Evolutionary conservation across 1,140 invertebrate species (phyloP).

Genomic region (Adelges cooleyi): DNA sequence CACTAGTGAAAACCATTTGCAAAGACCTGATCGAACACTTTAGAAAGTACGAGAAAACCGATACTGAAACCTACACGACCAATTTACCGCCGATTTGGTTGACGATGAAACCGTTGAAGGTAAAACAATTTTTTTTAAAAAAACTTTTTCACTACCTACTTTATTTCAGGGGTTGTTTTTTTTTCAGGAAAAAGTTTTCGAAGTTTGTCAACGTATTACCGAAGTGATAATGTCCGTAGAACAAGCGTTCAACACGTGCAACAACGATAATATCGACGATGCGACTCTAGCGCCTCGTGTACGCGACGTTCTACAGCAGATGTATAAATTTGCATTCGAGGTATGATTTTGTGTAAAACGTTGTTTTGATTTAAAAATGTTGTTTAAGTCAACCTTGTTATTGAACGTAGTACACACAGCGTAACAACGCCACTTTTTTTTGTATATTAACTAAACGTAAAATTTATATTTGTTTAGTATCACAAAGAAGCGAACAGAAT

Average conservation of each 20-base stretch:
- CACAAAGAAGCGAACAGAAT: slow-evolving; percentile 66
- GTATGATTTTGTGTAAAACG: slow-evolving; percentile 38
- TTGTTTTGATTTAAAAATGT: background rate
- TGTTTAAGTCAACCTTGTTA: background rate
- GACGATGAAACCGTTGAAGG: slow-evolving; percentile 21
- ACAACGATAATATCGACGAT: slow-evolving; percentile 48
- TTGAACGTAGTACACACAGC: too few relatives aligned
- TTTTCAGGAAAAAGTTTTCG: slow-evolving; percentile 46
- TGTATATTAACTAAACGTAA: slow-evolving; percentile 12
- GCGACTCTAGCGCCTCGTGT: slow-evolving; percentile 47
- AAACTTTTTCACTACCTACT: too few relatives aligned
- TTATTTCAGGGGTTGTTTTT: too few relatives aligned
- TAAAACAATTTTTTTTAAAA: too few relatives aligned
- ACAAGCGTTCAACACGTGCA: slow-evolving; percentile 34
- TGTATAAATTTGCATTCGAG: slow-evolving; percentile 80
- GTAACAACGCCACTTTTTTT: too few relatives aligned
- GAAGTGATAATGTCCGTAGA: slow-evolving; percentile 52
- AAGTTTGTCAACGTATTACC: slow-evolving; percentile 49
- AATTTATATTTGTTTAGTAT: slow-evolving; percentile 45
- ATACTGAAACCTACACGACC: background rate
- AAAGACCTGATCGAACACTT: slow-evolving; percentile 14
- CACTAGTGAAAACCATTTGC: slow-evolving; percentile 10
- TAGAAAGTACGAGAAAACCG: slow-evolving; percentile 11
- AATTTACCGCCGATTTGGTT: background rate
- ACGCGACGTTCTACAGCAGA: slow-evolving; percentile 71